Conservation (phyloP, 2,113 vertebrate genomes). For the Cynocephalus volans region DNA sequence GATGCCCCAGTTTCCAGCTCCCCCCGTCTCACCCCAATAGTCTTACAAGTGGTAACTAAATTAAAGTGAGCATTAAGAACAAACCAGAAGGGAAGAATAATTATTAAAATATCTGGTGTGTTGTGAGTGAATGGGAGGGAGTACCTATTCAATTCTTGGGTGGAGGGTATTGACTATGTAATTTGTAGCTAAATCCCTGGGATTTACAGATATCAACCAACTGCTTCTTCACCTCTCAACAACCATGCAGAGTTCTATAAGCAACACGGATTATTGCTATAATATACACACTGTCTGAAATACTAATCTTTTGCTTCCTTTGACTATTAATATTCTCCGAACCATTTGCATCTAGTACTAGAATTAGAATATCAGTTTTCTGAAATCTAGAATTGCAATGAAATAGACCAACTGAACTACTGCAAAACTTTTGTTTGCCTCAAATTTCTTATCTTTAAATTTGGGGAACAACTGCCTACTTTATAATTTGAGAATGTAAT, state of each 20-base stretch:
- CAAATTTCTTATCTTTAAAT: background rate
- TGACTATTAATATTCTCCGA: background rate
- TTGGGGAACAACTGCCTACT: background rate
- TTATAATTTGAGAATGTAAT: background rate
- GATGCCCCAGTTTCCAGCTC: background rate
- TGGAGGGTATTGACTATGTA: background rate
- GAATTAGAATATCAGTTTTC: background rate
- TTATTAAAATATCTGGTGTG: conserved; percentile 5
- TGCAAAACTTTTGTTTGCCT: conserved; percentile 15
- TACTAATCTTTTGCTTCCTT: background rate
- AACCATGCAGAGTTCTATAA: background rate
- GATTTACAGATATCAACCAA: background rate
- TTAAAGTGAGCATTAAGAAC: background rate
- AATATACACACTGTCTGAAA: background rate
- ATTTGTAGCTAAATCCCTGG: background rate
- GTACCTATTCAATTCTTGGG: background rate
- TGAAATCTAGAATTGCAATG: background rate
- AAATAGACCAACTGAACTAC: background rate
- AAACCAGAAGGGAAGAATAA: background rate
- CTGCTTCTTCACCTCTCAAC: background rate
- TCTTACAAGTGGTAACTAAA: background rate
- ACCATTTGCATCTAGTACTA: background rate
- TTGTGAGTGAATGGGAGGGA: background rate
- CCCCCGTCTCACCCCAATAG: background rate
- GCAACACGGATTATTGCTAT: background rate